Conservation (phyloP, 2,797 vertebrate species). For the Argentina silus region DNA sequence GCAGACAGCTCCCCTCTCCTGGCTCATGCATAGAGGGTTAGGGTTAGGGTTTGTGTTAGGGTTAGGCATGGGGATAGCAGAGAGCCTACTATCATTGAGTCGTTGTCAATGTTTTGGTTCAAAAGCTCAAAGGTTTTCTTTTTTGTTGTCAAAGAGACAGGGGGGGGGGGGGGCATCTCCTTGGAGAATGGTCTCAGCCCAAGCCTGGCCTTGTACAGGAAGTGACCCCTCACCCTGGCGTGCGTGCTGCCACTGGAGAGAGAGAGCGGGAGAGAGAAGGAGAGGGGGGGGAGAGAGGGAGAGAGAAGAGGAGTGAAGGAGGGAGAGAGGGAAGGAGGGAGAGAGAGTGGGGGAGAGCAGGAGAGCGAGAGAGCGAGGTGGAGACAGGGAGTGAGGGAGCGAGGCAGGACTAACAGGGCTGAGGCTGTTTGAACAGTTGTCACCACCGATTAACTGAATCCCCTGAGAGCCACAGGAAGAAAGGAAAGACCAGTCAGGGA, state of each 20-base stretch:
- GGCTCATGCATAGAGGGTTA: not conserved
- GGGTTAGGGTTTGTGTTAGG: no score
- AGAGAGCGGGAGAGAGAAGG: not conserved
- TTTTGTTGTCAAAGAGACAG: not conserved
- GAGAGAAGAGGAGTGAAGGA: not conserved
- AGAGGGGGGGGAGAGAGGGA: not conserved
- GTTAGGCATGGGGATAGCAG: no score
- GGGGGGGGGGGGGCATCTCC: no score
- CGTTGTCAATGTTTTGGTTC: no score
- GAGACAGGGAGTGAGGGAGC: not conserved
- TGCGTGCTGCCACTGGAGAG: conserved; percentile 17
- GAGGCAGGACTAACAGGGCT: no score
- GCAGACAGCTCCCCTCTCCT: not conserved
- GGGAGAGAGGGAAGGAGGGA: not conserved
- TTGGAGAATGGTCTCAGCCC: conserved; percentile 10
- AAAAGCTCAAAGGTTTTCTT: no score
- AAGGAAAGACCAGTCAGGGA: not conserved
- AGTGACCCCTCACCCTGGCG: conserved; percentile 30
- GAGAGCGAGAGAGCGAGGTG: not conserved
- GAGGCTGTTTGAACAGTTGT: not conserved
- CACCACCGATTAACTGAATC: not conserved
- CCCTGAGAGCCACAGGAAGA: not conserved
- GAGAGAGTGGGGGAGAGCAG: not conserved
- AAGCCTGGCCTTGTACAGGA: conserved; percentile 35
- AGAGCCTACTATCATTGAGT: no score